Evolutionary conservation across 2,113 vertebrate genomes (phyloP).

Genomic region (Nycticorax nycticorax): DNA sequence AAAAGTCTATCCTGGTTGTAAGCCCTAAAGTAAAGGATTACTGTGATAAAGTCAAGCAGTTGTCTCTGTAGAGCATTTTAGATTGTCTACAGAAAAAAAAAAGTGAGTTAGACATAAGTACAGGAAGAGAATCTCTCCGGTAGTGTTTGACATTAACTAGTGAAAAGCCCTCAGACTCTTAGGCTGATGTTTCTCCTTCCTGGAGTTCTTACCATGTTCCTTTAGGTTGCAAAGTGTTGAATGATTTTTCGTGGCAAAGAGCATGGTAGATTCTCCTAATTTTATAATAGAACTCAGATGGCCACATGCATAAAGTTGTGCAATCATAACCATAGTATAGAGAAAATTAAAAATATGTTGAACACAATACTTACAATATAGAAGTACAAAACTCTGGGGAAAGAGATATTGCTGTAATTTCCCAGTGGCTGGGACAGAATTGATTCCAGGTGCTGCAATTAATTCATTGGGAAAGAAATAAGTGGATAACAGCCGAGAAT

Average conservation of each 20-base stretch:
- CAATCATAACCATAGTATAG: neutral
- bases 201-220: neutral
- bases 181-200: neutral
- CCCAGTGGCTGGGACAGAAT: neutral
- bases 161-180: neutral
- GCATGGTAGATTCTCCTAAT: neutral
- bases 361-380: neutral
- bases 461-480: neutral
- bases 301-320: neutral
- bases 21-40: conserved; percentile 32
- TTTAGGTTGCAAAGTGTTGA: neutral
- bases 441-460: neutral
- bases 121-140: neutral
- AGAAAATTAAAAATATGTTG: neutral
- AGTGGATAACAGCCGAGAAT: neutral
- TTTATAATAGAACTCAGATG: neutral
- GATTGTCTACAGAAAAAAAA: neutral
- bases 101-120: neutral
- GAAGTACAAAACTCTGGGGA: neutral
- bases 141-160: conserved; percentile 6
- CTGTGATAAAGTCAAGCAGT: conserved; percentile 8
- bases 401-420: neutral
- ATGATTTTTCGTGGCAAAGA: neutral
- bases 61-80: conserved; percentile 33
- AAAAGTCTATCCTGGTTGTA: neutral